Percentiles rank a stretch among this genome's conserved stretches.
phyloP scores from a whole-genome alignment of 2,113 vertebrate species.

The Peromyscus leucopus region DNA sequence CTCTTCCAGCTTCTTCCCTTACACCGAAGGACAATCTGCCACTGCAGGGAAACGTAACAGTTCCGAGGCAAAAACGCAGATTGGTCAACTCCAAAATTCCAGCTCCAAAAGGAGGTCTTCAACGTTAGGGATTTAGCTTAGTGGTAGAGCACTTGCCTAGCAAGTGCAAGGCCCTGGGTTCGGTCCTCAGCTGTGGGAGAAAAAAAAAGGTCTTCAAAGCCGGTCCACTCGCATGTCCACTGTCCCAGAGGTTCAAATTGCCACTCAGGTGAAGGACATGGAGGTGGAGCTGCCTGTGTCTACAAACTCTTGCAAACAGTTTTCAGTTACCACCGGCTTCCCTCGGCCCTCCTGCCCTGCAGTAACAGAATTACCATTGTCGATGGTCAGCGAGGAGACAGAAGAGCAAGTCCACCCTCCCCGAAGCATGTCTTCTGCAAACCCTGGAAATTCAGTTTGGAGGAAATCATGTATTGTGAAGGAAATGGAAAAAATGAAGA shows the following conservation, averaged over 20 bases:
- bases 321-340: slow-evolving; percentile 54
- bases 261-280: slow-evolving; percentile 85
- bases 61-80: slow-evolving; percentile 86
- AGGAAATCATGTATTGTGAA: slow-evolving; percentile 90
- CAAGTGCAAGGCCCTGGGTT: too few relatives aligned
- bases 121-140: too few relatives aligned
- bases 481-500: slow-evolving; percentile 91
- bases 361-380: slow-evolving; percentile 80
- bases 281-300: slow-evolving; percentile 80
- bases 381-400: slow-evolving; percentile 77
- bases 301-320: slow-evolving; percentile 71
- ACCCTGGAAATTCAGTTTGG: slow-evolving; percentile 85
- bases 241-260: slow-evolving; percentile 79
- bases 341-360: slow-evolving; percentile 76
- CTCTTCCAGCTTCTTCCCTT: slow-evolving; percentile 79
- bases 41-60: slow-evolving; percentile 85
- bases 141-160: too few relatives aligned
- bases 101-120: slow-evolving; percentile 87
- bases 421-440: slow-evolving; percentile 80
- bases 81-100: slow-evolving; percentile 88
- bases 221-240: slow-evolving; percentile 84
- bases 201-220: slow-evolving; percentile 85
- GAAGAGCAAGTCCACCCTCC: slow-evolving; percentile 81
- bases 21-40: slow-evolving; percentile 85
- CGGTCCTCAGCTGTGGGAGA: too few relatives aligned